phyloP scores from a whole-genome alignment of 30 jellyfish, hydroid and myxozoan species.

The Turritopsis dohrnii region DNA sequence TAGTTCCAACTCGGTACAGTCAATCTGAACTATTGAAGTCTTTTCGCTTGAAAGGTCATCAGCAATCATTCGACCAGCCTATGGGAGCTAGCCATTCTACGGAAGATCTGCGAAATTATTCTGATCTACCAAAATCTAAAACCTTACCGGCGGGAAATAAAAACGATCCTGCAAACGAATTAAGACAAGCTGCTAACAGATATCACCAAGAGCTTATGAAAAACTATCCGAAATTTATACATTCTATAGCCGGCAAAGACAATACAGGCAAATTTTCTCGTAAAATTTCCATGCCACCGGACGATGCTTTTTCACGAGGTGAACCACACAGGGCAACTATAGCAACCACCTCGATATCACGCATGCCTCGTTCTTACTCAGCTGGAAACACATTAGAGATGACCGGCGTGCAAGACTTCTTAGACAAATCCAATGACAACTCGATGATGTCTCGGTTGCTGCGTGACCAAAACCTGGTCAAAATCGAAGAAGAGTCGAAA shows the following conservation, averaged over 20 bases:
- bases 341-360: constrained; percentile 22
- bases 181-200: constrained; percentile 91
- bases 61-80: constrained; percentile 5
- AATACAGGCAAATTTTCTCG: constrained; percentile 24
- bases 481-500: constrained; percentile 65
- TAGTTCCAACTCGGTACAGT: constrained; percentile 15
- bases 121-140: constrained; percentile 10
- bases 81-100: constrained; percentile 54
- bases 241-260: constrained; percentile 42
- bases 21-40: constrained; percentile 30
- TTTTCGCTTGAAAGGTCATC: constrained; percentile 29
- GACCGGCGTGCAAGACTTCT: background rate
- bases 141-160: constrained; percentile 28
- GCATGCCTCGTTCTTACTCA: constrained; percentile 19
- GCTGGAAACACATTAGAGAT: constrained; percentile 18
- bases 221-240: constrained; percentile 83
- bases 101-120: constrained; percentile 69
- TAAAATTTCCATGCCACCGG: constrained; percentile 29
- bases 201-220: constrained; percentile 79
- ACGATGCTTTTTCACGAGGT: constrained; percentile 31
- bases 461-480: constrained; percentile 50
- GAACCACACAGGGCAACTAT: constrained; percentile 45
- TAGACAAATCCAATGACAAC: constrained; percentile 30
- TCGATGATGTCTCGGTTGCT: constrained; percentile 71
- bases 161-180: constrained; percentile 67